Evolutionary conservation across 2,888 invertebrate genomes (phyloP).

Genomic region (Ametastegia equiseti): DNA sequence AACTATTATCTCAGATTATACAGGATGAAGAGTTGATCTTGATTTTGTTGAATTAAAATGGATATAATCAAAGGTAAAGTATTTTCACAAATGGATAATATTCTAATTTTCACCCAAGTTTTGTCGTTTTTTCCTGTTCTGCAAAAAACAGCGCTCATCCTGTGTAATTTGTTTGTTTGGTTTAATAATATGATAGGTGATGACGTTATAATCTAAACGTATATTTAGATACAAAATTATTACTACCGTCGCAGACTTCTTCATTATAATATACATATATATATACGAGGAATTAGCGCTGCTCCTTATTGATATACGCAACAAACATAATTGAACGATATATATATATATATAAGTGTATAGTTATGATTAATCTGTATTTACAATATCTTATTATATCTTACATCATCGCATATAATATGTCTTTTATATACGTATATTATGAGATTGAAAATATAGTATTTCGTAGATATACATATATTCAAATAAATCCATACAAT

Average conservation of each 20-base stretch:
- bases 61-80: not conserved
- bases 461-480: conserved; percentile 9
- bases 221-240: conserved; percentile 45
- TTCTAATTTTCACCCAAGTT: not conserved
- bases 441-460: conserved; percentile 36
- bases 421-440: too few species aligned
- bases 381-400: conserved; percentile 28
- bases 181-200: not conserved
- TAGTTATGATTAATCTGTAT: conserved; percentile 26
- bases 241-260: conserved; percentile 18
- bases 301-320: conserved; percentile 20
- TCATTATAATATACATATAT: conserved; percentile 28
- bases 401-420: conserved; percentile 29
- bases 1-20: not conserved
- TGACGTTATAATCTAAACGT: conserved; percentile 10
- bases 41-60: not conserved
- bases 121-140: not conserved
- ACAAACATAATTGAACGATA: conserved; percentile 39
- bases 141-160: not conserved
- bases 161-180: conserved; percentile 15
- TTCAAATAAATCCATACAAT: conserved; percentile 24
- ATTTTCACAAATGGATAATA: not conserved
- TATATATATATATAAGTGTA: not conserved
- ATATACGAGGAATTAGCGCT: not conserved
- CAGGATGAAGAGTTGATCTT: conserved; percentile 11